These are phyloP conservation scores for Aphelenchoides avenae DNA, from an alignment of 1,140 invertebrate species.

Conservation along the genomic window DNA sequence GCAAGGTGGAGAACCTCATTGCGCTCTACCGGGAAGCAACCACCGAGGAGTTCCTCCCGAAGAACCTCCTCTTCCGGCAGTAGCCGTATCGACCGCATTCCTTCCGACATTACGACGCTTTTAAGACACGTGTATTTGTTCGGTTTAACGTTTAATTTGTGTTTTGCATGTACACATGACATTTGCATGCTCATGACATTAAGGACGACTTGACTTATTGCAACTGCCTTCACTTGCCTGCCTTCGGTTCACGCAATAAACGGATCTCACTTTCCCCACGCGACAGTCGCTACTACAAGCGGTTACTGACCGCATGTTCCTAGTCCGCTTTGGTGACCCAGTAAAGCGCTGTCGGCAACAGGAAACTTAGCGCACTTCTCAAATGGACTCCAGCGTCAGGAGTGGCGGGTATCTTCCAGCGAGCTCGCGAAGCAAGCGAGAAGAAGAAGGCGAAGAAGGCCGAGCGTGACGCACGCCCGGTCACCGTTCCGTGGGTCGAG, in stretches of 20 bases:
- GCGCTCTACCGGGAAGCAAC: too few species aligned
- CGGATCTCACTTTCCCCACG: too few species aligned
- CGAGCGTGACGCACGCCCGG: not conserved
- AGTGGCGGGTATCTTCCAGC: not conserved
- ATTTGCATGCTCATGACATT: not conserved
- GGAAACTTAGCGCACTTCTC: not conserved
- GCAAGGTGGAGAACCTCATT: too few species aligned
- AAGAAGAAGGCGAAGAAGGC: not conserved
- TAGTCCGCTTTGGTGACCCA: too few species aligned
- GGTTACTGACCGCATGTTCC: too few species aligned
- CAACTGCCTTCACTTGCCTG: not conserved
- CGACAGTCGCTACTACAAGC: too few species aligned
- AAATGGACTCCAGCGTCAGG: not conserved
- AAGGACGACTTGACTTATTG: not conserved
- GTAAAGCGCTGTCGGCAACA: not conserved
- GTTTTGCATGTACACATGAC: not conserved
- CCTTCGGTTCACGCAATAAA: too few species aligned
- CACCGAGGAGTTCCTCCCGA: too few species aligned
- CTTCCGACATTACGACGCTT: not conserved
- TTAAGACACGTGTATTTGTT: too few species aligned
- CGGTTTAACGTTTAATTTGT: too few species aligned
- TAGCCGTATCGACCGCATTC: not conserved
- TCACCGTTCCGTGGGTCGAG: slow-evolving; percentile 57
- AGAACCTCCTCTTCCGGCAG: slow-evolving; percentile 1
- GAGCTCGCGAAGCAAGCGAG: not conserved